phyloP scores from a whole-genome alignment of 37 sponge, comb jelly and placozoan genomes.

The Diacarnus erythraeanus region DNA sequence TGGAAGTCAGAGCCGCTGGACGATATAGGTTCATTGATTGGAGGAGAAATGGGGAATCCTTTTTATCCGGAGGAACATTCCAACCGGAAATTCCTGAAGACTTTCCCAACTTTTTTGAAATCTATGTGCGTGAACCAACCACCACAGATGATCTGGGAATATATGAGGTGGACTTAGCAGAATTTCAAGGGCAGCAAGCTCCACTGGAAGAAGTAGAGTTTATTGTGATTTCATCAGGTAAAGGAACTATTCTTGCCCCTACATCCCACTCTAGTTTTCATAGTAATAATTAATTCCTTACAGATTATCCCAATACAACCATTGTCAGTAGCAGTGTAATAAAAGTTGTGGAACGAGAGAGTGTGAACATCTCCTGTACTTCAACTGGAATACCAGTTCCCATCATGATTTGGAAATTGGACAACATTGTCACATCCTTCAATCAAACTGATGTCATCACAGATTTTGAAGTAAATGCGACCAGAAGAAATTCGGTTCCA shows the following conservation, averaged over 20 bases:
- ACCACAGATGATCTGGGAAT: conserved; percentile 19
- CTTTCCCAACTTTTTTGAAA: conserved; percentile 24
- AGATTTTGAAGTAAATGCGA: not conserved
- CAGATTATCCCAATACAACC: not conserved
- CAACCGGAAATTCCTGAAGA: not conserved
- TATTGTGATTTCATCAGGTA: conserved; percentile 13
- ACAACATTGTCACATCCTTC: not conserved
- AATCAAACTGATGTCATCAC: not conserved
- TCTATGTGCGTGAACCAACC: conserved; percentile 37
- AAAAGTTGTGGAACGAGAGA: conserved; percentile 28
- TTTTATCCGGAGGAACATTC: not conserved
- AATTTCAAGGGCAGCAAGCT: too few species aligned
- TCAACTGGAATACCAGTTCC: conserved; percentile 39
- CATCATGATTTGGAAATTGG: conserved; percentile 35
- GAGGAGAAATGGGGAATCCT: not conserved
- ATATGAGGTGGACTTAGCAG: not conserved
- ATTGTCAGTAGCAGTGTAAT: not conserved
- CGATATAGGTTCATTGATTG: conserved; percentile 9
- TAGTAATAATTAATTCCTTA: not conserved
- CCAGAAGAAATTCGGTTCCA: not conserved
- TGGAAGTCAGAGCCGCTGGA: conserved; percentile 32
- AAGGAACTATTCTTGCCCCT: not conserved
- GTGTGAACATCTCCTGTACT: conserved; percentile 34
- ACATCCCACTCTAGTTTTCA: not conserved
- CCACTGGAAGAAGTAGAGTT: conserved; percentile 1